Evolutionary conservation across 2,797 vertebrate genomes (phyloP).

Genomic region (Fistularia tabacaria): DNA sequence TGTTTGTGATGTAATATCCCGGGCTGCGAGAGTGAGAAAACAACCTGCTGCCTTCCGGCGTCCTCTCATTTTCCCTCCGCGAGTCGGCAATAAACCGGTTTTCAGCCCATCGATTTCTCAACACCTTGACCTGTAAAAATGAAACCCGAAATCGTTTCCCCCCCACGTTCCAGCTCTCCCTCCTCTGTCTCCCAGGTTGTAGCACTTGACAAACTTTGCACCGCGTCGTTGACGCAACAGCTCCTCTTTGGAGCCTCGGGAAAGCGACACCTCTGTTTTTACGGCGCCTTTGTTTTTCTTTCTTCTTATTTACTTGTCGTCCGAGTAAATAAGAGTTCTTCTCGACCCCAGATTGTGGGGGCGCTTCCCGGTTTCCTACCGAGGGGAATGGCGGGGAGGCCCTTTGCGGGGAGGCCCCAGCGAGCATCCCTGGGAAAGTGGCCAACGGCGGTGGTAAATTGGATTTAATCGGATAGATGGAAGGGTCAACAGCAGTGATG

Average conservation of each 20-base stretch:
- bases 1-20: conserved; percentile 61
- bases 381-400: conserved; percentile 26
- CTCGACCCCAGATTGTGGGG: conserved; percentile 57
- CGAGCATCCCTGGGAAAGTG: conserved; percentile 64
- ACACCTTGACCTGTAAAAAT: conserved; percentile 61
- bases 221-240: conserved; percentile 53
- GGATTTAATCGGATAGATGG: conserved; percentile 83
- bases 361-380: conserved; percentile 44
- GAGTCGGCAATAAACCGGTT: conserved; percentile 62
- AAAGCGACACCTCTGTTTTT: conserved; percentile 32
- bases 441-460: conserved; percentile 77
- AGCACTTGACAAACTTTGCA: conserved; percentile 56
- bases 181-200: conserved; percentile 50
- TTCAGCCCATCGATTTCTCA: conserved; percentile 67
- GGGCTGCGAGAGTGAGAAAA: conserved; percentile 22
- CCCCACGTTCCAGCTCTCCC: conserved; percentile 9
- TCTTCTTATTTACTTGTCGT: background rate
- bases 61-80: conserved; percentile 56
- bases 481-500: conserved; percentile 77
- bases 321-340: background rate
- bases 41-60: conserved; percentile 58
- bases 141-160: conserved; percentile 63
- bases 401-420: too few species aligned
- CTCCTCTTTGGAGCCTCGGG: conserved; percentile 23
- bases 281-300: background rate